These are phyloP conservation scores for Pseudorasbora parva DNA, from an alignment of 2,113 vertebrate genomes.

Conservation along the genomic window DNA sequence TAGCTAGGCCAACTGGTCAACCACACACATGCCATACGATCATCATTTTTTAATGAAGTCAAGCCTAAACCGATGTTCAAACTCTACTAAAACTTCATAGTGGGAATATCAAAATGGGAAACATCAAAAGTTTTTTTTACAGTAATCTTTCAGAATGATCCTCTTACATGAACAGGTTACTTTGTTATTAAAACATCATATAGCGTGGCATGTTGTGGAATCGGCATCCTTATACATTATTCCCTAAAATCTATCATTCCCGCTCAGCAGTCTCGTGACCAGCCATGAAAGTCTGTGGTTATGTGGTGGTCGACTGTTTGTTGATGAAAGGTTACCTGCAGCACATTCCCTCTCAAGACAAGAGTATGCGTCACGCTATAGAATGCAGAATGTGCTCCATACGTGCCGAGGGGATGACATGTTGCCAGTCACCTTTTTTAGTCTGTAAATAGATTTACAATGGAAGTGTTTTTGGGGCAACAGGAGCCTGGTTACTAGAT, in stretches of 20 bases:
- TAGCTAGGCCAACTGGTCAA: no score
- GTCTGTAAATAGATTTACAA: constrained; percentile 3
- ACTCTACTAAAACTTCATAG: no score
- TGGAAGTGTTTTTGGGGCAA: not conserved
- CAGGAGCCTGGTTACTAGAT: not conserved
- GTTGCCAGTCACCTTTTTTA: not conserved
- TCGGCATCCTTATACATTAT: not conserved
- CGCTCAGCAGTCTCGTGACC: not conserved
- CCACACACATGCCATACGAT: no score
- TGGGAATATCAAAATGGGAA: not conserved
- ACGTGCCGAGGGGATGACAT: not conserved
- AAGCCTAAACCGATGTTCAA: not conserved
- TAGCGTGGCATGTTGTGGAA: not conserved
- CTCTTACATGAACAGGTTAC: not conserved
- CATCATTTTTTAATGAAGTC: no score
- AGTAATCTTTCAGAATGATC: not conserved
- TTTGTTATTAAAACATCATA: not conserved
- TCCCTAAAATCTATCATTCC: not conserved
- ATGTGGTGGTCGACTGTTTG: not conserved
- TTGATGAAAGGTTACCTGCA: constrained; percentile 9
- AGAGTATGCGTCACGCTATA: not conserved
- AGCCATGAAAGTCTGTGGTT: not conserved
- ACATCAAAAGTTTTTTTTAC: not conserved
- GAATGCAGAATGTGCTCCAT: not conserved
- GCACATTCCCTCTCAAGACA: not conserved